A percentile compares a stretch with the other conserved stretches of the same genome.
These are phyloP conservation scores for Odontomachus brunneus DNA, from an alignment of 1,140 invertebrate species.

Conservation along the genomic window DNA sequence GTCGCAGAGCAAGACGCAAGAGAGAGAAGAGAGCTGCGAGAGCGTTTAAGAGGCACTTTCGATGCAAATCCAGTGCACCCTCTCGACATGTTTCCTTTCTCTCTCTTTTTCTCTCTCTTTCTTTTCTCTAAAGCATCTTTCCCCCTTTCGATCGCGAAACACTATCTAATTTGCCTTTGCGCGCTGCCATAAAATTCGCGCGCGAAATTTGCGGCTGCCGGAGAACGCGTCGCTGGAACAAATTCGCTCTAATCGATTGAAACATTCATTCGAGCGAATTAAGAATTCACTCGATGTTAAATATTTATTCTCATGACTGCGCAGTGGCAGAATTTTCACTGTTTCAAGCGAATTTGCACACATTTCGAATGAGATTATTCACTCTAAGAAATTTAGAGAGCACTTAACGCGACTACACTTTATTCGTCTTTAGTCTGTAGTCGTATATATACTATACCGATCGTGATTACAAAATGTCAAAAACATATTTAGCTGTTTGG, in stretches of 20 bases:
- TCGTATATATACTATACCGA: too few relatives aligned
- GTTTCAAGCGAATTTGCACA: too few relatives aligned
- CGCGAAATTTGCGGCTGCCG: conserved; percentile 22
- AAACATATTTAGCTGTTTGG: too few relatives aligned
- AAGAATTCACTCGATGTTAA: too few relatives aligned
- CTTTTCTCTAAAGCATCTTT: conserved; percentile 39
- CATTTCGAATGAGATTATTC: too few relatives aligned
- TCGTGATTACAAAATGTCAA: too few relatives aligned
- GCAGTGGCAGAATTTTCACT: too few relatives aligned
- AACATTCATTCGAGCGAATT: background rate
- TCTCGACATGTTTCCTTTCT: conserved; percentile 54
- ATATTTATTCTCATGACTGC: too few relatives aligned
- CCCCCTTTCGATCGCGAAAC: conserved; percentile 64
- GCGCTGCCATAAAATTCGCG: conserved; percentile 68
- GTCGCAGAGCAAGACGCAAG: conserved; percentile 17
- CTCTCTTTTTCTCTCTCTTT: conserved; percentile 60
- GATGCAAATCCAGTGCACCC: conserved; percentile 83
- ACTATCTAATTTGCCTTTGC: conserved; percentile 76
- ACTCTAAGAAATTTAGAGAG: too few relatives aligned
- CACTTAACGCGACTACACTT: too few relatives aligned
- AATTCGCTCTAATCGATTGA: too few relatives aligned
- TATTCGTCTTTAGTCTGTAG: too few relatives aligned
- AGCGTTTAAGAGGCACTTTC: conserved; percentile 84
- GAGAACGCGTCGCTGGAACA: background rate
- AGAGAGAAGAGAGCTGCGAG: conserved; percentile 50